Conservation (phyloP, 1,140 invertebrate species). For the Thaumetopoea pityocampa region DNA sequence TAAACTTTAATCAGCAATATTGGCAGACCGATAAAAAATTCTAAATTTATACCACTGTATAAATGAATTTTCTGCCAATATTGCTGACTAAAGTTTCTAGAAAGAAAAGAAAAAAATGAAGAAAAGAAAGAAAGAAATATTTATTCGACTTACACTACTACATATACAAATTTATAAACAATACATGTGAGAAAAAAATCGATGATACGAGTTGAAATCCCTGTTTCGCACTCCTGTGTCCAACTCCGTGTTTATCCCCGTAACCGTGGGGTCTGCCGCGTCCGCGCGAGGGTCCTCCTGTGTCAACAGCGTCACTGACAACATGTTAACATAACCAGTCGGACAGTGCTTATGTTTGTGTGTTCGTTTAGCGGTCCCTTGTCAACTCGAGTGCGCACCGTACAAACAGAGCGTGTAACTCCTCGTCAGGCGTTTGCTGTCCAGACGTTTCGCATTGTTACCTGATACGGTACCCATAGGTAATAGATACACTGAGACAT, state of each 20-base stretch:
- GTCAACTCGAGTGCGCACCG: conserved; percentile 49
- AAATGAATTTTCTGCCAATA: too few relatives aligned
- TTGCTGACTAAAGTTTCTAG: too few relatives aligned
- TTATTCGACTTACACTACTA: too few relatives aligned
- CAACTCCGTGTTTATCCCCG: conserved; percentile 9
- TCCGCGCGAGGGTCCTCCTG: conserved; percentile 19
- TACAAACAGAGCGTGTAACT: conserved; percentile 53
- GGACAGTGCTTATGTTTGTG: conserved; percentile 44
- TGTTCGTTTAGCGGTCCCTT: conserved; percentile 51
- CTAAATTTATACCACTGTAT: too few relatives aligned
- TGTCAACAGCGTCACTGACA: conserved; percentile 30
- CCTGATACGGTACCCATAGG: conserved; percentile 22
- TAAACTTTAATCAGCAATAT: too few relatives aligned
- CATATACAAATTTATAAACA: too few relatives aligned
- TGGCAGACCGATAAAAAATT: too few relatives aligned
- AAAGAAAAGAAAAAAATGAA: too few relatives aligned
- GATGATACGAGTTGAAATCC: too few relatives aligned
- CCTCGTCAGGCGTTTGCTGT: conserved; percentile 35
- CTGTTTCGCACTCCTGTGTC: not conserved
- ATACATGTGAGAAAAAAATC: too few relatives aligned
- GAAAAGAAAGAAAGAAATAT: too few relatives aligned
- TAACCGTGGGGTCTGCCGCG: conserved; percentile 34
- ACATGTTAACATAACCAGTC: conserved; percentile 44
- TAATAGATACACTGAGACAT: conserved; percentile 3
- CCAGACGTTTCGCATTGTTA: conserved; percentile 50